Evolutionary conservation across 2,888 invertebrate species (phyloP), one percentile per base, ranked within the genome.

Genomic region (Sthenelais limicola): DNA sequence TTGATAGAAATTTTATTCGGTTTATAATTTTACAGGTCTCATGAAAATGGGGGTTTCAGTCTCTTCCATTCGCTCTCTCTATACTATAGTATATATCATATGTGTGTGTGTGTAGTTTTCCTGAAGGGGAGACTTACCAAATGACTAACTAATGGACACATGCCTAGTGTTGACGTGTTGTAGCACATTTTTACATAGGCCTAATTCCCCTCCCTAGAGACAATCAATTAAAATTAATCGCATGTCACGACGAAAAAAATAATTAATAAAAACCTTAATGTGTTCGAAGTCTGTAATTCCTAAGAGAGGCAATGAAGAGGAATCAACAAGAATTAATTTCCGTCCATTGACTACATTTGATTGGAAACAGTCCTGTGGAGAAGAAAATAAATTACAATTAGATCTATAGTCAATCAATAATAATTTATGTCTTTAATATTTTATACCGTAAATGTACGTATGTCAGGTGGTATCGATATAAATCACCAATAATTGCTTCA

Each of bases 271-370:
- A 35, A 80, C 80, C 67, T 80, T 75, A 32, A 80, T 78, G 73
- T 80, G 77, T 47, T 80, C 74, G 68, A 77, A 80, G 49, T 80
- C 77, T 30, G 71, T 73, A 48, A 80, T 74, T 24, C 80, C 80
- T 5, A 80, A 75, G 38, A 73, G 76, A 18, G 80, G 80, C 35
- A 80, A 62, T 26, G 74, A 62, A 28, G 79, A 79, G 7, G 79
- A 71, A 33, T 78, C 73, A 2, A 78, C 48, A 7, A 76, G 58
- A 12, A 80, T 74, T 49, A 80, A 54, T 28, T 72, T 72, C n/a
- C 77, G 73, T 32, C 80, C 80, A 52, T 76, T 73, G n/a, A 80
- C 75, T 33, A 48, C 47, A 68, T 80, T 80, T n/a, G 70, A 70
- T 47, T 62, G 49, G 68, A 80, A 80, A 68, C 80, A 80, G n/a